These are phyloP conservation scores for Macaria notata DNA, from an alignment of 2,888 invertebrate species.

Conservation along the genomic window DNA sequence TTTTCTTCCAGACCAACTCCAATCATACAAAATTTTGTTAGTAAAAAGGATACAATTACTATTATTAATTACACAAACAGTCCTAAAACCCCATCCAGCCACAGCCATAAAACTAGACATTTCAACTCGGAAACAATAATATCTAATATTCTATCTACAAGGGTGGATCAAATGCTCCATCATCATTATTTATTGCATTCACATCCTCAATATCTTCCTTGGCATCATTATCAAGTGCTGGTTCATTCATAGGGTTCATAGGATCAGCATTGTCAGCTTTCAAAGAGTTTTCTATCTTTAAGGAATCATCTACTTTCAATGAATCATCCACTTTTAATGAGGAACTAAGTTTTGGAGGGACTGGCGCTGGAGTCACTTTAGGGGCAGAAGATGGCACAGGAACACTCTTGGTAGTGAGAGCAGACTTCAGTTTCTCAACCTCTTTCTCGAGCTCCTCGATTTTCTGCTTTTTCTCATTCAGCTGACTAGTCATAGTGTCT, in stretches of 20 bases:
- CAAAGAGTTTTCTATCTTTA: not conserved
- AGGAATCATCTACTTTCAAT: not conserved
- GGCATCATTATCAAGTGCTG: constrained; percentile 70
- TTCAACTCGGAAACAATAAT: no score
- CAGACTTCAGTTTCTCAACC: constrained; percentile 57
- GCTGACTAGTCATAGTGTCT: constrained; percentile 63
- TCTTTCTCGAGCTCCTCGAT: constrained; percentile 70
- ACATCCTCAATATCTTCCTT: constrained; percentile 76
- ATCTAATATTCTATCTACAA: constrained; percentile 25
- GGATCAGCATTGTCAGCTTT: no score
- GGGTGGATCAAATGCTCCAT: constrained; percentile 65
- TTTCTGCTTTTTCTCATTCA: constrained; percentile 64
- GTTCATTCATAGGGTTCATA: constrained; percentile 60
- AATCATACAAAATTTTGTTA: no score
- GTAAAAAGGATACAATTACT: no score
- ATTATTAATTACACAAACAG: no score
- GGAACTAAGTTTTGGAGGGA: constrained; percentile 66
- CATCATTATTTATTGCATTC: constrained; percentile 67
- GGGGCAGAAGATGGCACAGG: constrained; percentile 51
- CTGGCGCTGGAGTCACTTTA: constrained; percentile 67
- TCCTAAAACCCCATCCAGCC: no score
- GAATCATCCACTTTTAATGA: constrained; percentile 52
- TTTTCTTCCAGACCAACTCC: no score
- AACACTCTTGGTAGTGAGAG: constrained; percentile 64
- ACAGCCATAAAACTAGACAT: no score